Evolutionary conservation across 2,888 invertebrate species (phyloP).

Genomic region (Orthonevra nobilis): DNA sequence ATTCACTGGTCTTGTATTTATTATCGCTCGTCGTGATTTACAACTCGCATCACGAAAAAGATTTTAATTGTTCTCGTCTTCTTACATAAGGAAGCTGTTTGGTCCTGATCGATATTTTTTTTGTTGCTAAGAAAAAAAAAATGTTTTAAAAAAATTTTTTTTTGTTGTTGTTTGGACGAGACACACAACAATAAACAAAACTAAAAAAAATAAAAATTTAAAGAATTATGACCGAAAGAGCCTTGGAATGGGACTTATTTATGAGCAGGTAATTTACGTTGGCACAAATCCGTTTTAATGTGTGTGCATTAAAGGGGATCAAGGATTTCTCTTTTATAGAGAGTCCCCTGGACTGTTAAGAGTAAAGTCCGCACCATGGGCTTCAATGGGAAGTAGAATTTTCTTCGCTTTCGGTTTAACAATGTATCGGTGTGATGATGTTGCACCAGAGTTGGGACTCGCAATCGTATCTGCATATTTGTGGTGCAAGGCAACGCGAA

Average conservation of each 20-base stretch:
- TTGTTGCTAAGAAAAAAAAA: not conserved
- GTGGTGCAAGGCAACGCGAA: not conserved
- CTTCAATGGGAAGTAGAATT: conserved; percentile 5
- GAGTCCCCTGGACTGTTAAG: conserved; percentile 1
- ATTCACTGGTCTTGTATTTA: conserved; percentile 59
- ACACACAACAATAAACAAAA: conserved; percentile 37
- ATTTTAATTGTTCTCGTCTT: conserved; percentile 52
- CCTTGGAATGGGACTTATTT: conserved; percentile 52
- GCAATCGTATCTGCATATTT: not conserved
- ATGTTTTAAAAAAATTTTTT: not conserved
- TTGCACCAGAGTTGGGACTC: no score
- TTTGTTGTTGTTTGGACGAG: conserved; percentile 7
- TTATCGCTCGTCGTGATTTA: conserved; percentile 49
- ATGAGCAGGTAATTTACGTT: conserved; percentile 61
- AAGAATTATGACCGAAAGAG: conserved; percentile 35
- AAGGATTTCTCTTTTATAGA: conserved; percentile 34
- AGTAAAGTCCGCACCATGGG: not conserved
- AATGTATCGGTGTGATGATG: not conserved
- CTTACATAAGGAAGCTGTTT: conserved; percentile 57
- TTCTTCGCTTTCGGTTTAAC: not conserved
- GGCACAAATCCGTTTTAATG: conserved; percentile 62
- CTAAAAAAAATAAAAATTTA: conserved; percentile 15
- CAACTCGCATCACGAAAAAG: conserved; percentile 49
- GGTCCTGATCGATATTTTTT: conserved; percentile 39
- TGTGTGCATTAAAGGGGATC: conserved; percentile 54